These are phyloP conservation scores for Leptothorax acervorum DNA, from an alignment of 2,888 invertebrate species.

Conservation along the genomic window DNA sequence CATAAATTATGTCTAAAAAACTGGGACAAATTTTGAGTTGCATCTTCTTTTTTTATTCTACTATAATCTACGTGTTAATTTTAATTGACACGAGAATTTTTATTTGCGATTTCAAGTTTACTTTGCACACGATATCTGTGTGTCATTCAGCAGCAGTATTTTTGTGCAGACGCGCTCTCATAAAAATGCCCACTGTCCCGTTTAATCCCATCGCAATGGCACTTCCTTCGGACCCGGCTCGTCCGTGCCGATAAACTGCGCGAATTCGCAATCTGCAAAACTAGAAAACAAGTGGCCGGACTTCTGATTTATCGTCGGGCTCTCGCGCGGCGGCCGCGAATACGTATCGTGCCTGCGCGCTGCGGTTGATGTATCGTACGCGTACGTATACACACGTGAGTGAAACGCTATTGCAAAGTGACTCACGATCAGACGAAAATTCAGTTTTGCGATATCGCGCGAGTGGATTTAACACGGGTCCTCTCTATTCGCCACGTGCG, in stretches of 20 bases:
- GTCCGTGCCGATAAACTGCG: slow-evolving; percentile 62
- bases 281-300: slow-evolving; percentile 71
- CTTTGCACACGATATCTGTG: slow-evolving; percentile 57
- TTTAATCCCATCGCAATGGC: slow-evolving; percentile 67
- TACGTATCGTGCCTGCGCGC: slow-evolving; percentile 32
- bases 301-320: slow-evolving; percentile 73
- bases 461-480: slow-evolving; percentile 16
- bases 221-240: slow-evolving; percentile 67
- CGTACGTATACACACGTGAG: slow-evolving; percentile 20
- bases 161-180: slow-evolving; percentile 50
- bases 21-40: background rate
- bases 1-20: background rate
- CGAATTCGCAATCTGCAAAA: slow-evolving; percentile 76
- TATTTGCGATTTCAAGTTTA: background rate
- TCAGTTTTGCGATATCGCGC: slow-evolving; percentile 31
- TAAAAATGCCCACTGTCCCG: slow-evolving; percentile 68
- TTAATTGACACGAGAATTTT: slow-evolving; percentile 25
- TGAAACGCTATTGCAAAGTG: slow-evolving; percentile 47
- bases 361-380: slow-evolving; percentile 47
- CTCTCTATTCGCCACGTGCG: background rate
- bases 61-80: background rate
- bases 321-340: slow-evolving; percentile 34
- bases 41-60: background rate
- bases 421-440: slow-evolving; percentile 53
- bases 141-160: slow-evolving; percentile 36